A percentile compares a stretch with the other conserved stretches of the same genome.
Conservation (phyloP, 2,113 vertebrate genomes). For the Cyprinus carpio region DNA sequence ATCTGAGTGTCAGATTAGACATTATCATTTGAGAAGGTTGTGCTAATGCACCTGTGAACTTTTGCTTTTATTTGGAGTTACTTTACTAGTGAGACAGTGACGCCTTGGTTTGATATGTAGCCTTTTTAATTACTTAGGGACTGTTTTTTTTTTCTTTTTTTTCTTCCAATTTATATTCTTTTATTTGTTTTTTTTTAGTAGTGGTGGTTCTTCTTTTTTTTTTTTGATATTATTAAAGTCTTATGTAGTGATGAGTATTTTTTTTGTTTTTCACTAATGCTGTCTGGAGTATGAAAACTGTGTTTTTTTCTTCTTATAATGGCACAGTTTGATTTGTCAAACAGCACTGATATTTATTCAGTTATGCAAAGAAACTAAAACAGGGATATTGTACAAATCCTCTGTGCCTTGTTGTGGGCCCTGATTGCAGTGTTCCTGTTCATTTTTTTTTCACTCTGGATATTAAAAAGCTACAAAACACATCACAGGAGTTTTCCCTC, state of each 20-base stretch:
- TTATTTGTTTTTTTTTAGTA: slow-evolving; percentile 59
- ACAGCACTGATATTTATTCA: slow-evolving; percentile 75
- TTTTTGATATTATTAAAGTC: slow-evolving; percentile 56
- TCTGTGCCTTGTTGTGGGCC: slow-evolving; percentile 67
- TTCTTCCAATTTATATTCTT: neutral
- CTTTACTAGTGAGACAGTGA: slow-evolving; percentile 11
- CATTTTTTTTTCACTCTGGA: neutral
- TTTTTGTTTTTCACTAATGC: slow-evolving; percentile 65
- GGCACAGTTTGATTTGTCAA: slow-evolving; percentile 60
- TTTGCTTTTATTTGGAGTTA: slow-evolving; percentile 11
- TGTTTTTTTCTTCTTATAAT: slow-evolving; percentile 37
- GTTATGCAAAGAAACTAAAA: slow-evolving; percentile 68
- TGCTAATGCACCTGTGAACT: slow-evolving; percentile 42
- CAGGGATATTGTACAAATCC: slow-evolving; percentile 56
- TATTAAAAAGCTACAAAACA: slow-evolving; percentile 17
- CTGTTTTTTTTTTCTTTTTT: neutral
- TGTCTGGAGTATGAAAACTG: slow-evolving; percentile 62
- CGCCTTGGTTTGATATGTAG: slow-evolving; percentile 21
- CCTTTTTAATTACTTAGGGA: neutral
- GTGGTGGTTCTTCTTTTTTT: slow-evolving; percentile 57
- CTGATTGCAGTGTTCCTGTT: slow-evolving; percentile 27
- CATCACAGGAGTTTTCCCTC: neutral
- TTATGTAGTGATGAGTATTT: slow-evolving; percentile 59
- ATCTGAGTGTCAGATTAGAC: slow-evolving; percentile 23
- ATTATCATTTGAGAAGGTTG: neutral